Conservation (phyloP, 2,797 vertebrate species). For the Masticophis lateralis region DNA sequence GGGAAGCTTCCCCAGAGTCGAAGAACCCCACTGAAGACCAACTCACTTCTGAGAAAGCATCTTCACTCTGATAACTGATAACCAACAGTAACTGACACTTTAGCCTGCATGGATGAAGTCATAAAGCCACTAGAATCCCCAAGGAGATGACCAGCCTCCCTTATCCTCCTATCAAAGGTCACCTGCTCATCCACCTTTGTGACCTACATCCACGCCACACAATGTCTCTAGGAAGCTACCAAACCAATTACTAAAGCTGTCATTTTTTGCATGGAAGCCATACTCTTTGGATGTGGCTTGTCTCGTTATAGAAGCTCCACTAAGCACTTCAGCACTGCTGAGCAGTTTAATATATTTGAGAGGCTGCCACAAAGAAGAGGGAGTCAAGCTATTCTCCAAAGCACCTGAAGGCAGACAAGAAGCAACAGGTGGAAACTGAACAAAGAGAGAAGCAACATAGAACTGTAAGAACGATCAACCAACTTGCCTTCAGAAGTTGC, state of each 20-base stretch:
- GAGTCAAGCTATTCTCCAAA: neutral
- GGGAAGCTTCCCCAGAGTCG: neutral
- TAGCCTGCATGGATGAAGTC: neutral
- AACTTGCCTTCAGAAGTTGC: neutral
- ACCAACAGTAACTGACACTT: neutral
- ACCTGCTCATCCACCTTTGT: neutral
- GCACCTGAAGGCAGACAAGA: neutral
- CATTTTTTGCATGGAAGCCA: neutral
- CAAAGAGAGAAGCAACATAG: neutral
- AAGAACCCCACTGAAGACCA: neutral
- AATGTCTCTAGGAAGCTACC: neutral
- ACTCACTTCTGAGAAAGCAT: neutral
- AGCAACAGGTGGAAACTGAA: neutral
- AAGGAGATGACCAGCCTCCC: neutral
- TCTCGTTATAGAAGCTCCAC: neutral
- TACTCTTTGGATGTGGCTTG: neutral
- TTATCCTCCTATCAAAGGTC: neutral
- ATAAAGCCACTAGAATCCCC: neutral
- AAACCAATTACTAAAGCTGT: neutral
- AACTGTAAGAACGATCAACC: neutral
- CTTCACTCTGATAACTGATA: neutral
- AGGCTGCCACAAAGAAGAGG: neutral
- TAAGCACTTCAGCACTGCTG: neutral
- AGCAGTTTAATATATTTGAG: neutral
- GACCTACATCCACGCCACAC: neutral